Evolutionary conservation across 2,113 vertebrate genomes (phyloP), one percentile per base, ranked within the genome.

Genomic region (Dipodomys merriami): DNA sequence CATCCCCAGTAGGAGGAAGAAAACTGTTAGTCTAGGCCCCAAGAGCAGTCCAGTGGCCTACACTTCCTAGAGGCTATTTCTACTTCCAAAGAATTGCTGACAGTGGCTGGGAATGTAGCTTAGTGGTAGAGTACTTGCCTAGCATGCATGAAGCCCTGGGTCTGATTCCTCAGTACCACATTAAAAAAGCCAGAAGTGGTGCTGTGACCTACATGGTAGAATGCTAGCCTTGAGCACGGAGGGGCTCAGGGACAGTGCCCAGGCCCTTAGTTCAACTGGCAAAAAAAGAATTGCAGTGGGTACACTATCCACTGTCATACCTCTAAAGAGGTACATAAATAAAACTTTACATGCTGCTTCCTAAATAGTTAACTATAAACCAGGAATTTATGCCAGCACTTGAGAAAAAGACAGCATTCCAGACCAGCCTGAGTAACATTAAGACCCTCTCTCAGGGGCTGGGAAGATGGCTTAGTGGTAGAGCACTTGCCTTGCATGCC

Each of bases 291-390:
- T 49, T 64, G 6, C 10, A 74, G 79, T 77, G 22, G 39, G 19
- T 72, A 57, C 22, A 74, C 16, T 57, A 76, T 62, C 71, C 81
- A 67, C 64, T 90, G 72, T 69, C 8, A 78, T 71, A 23, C 68
- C 27, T 49, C 67, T 81, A 30, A 91, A 15, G 49, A 86, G 71
- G 18, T 67, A 69, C 30, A 29, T 46, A 91, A 94, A 62, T 91
- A 62, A 22, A n/a, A 57, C 44, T 96, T 94, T 76, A 19, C 74
- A 13, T 73, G 25, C 46, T 90, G 30, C 60, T 83, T 93, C 88
- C 98, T 99, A 99, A 98, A 98, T 97, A 97, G 97, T 98, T 98
- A 97, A 98, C 97, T 97, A 96, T 98, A 71, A 35, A 11, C 46
- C 20, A 16, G 67, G 30, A 9, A 19, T 81, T n/a, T 22, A 15